Percentiles rank a stretch among this genome's conserved stretches.
Evolutionary conservation across 2,113 vertebrate genomes (phyloP).

Genomic region (Gnathonemus longibarbis): DNA sequence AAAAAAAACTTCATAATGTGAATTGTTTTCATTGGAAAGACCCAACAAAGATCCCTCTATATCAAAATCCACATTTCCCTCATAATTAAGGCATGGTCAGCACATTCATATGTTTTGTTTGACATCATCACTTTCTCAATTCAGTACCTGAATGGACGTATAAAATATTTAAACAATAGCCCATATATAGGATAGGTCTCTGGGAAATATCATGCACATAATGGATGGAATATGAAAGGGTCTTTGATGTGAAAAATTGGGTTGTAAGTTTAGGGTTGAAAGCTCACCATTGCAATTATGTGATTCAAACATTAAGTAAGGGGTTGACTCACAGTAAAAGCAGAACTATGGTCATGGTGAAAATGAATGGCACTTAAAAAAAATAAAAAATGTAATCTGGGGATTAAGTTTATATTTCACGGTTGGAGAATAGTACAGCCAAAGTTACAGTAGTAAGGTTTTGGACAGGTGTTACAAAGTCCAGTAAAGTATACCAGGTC

Average conservation of each 20-base stretch:
- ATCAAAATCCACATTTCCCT: neutral
- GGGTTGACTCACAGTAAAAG: neutral
- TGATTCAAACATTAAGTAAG: neutral
- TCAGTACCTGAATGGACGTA: constrained; percentile 4
- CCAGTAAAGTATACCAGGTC: neutral
- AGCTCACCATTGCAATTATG: neutral
- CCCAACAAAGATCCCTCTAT: neutral
- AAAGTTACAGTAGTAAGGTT: neutral
- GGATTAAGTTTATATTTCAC: neutral
- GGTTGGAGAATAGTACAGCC: neutral
- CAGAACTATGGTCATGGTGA: neutral
- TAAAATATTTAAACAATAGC: constrained; percentile 6
- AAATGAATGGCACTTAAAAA: neutral
- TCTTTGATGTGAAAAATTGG: neutral
- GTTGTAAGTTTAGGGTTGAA: neutral
- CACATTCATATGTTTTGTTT: neutral
- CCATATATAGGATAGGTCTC: neutral
- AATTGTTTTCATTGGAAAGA: neutral
- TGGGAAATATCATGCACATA: neutral
- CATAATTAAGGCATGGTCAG: neutral
- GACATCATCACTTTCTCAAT: neutral
- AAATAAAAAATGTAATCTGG: neutral
- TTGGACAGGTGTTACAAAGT: neutral
- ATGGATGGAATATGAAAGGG: neutral
- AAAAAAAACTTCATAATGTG: neutral